These are phyloP conservation scores for Tethea ocularis DNA, from an alignment of 2,888 invertebrate species.

Conservation along the genomic window DNA sequence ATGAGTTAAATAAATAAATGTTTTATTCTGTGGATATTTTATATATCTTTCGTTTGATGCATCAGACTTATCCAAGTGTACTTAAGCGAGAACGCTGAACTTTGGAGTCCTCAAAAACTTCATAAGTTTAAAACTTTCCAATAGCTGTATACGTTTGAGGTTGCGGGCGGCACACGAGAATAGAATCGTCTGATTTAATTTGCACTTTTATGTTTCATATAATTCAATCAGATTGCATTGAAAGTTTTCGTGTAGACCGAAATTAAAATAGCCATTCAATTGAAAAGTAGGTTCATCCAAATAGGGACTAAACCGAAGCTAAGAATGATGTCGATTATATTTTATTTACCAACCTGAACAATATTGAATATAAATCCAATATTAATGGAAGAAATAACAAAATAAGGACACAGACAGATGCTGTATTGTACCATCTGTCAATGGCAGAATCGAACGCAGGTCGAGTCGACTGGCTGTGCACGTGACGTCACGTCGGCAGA, in stretches of 20 bases:
- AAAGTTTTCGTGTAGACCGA: too few relatives aligned
- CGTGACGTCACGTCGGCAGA: slow-evolving; percentile 35
- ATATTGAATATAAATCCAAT: not conserved
- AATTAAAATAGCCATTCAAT: too few relatives aligned
- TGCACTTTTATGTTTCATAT: too few relatives aligned
- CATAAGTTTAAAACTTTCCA: not conserved
- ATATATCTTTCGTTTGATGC: too few relatives aligned
- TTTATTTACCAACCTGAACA: not conserved
- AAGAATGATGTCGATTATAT: too few relatives aligned
- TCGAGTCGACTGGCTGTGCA: slow-evolving; percentile 26
- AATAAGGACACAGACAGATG: slow-evolving; percentile 9
- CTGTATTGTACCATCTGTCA: slow-evolving; percentile 39
- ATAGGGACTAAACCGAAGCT: too few relatives aligned
- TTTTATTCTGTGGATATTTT: too few relatives aligned
- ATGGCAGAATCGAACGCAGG: slow-evolving; percentile 19
- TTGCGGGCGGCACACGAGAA: not conserved
- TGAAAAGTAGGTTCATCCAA: too few relatives aligned
- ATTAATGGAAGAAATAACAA: not conserved
- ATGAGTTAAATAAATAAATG: too few relatives aligned
- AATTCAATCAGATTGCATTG: not conserved
- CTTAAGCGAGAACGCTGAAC: not conserved
- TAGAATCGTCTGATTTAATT: not conserved
- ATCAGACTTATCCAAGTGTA: not conserved
- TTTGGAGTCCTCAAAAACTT: not conserved
- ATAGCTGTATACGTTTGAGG: not conserved